phyloP scores from a whole-genome alignment of 37 sponge, comb jelly and placozoan genomes.

The Geodia barretti region DNA sequence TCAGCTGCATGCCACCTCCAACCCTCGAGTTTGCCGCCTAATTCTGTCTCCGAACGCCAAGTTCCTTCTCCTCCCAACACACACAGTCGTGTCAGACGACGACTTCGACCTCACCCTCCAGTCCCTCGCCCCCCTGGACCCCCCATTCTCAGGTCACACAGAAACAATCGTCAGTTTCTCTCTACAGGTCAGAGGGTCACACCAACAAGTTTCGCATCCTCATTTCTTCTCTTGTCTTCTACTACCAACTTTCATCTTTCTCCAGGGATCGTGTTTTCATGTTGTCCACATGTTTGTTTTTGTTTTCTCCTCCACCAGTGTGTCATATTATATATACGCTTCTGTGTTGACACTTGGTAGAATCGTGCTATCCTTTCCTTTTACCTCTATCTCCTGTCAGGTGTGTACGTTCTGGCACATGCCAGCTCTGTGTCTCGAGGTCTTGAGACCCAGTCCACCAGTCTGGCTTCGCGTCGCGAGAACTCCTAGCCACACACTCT shows the following conservation, averaged over 20 bases:
- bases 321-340: no score
- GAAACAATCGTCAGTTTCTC: no score
- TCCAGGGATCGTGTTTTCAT: no score
- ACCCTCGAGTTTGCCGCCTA: constrained; percentile 89
- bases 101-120: no score
- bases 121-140: constrained; percentile 65
- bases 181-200: constrained; percentile 24
- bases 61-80: constrained; percentile 56
- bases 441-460: constrained; percentile 80
- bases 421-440: constrained; percentile 80
- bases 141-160: constrained; percentile 54
- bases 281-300: no score
- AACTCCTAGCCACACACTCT: constrained; percentile 49
- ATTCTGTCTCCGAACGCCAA: constrained; percentile 89
- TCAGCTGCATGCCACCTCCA: constrained; percentile 89
- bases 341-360: neutral
- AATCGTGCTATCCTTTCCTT: neutral
- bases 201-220: constrained; percentile 24
- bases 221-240: no score
- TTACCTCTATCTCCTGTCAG: neutral
- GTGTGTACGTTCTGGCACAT: constrained; percentile 59
- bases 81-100: neutral
- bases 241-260: no score
- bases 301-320: no score
- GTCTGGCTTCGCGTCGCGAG: constrained; percentile 70